A percentile compares a stretch with the other conserved stretches of the same genome.
These are phyloP conservation scores for Tuberolachnus salignus DNA, from an alignment of 2,888 invertebrate genomes.

Conservation along the genomic window DNA sequence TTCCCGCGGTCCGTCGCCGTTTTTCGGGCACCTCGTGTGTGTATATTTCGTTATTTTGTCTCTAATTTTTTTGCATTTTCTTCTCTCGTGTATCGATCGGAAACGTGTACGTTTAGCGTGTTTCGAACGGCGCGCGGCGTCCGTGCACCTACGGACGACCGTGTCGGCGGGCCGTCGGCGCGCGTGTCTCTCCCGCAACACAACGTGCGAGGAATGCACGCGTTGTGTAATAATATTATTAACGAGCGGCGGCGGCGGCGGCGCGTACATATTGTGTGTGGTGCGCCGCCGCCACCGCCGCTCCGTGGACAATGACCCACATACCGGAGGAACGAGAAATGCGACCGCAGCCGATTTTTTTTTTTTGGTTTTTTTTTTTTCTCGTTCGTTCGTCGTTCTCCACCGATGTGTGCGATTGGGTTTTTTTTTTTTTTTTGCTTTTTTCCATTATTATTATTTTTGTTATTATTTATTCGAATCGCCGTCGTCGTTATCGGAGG, in stretches of 20 bases:
- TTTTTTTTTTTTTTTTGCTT: neutral
- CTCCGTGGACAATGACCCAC: constrained; percentile 54
- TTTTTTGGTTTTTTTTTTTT: too few relatives aligned
- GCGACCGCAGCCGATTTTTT: constrained; percentile 25
- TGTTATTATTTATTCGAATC: neutral
- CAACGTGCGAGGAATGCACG: constrained; percentile 42
- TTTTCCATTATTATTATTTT: neutral
- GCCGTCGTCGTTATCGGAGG: neutral
- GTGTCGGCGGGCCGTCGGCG: neutral
- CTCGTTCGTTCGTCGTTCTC: too few relatives aligned
- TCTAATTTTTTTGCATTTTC: too few relatives aligned
- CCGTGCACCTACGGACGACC: neutral
- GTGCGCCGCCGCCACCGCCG: neutral
- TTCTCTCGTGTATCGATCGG: too few relatives aligned
- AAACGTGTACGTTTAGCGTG: too few relatives aligned
- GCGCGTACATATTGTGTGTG: constrained; percentile 2
- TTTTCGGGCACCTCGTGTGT: neutral
- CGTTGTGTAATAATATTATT: constrained; percentile 41
- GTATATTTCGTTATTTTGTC: too few relatives aligned
- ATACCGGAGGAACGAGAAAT: constrained; percentile 41
- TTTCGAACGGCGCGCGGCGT: too few relatives aligned
- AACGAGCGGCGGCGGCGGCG: constrained; percentile 21
- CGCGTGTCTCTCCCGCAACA: constrained; percentile 13
- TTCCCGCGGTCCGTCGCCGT: neutral
- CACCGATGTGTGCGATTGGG: neutral